These are phyloP conservation scores for Bombus picipes DNA, from an alignment of 1,140 invertebrate genomes.

Conservation along the genomic window DNA sequence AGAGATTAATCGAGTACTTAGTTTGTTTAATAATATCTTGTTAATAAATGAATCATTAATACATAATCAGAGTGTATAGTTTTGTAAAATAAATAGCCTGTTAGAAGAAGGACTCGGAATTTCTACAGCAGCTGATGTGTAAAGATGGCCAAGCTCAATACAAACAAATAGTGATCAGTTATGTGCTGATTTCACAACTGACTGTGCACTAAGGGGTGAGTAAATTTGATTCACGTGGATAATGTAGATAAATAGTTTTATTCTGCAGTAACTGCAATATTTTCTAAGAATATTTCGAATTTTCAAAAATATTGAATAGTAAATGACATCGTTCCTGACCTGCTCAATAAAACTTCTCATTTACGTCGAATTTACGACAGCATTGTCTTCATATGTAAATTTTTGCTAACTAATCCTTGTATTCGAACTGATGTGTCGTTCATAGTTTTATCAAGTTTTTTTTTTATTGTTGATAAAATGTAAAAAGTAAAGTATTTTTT, in stretches of 20 bases:
- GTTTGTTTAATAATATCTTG: not conserved
- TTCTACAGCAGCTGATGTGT: conserved; percentile 75
- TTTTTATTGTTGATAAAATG: not conserved
- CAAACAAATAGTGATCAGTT: conserved; percentile 75
- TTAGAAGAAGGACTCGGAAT: conserved; percentile 26
- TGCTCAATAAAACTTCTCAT: conserved; percentile 70
- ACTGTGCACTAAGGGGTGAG: conserved; percentile 25
- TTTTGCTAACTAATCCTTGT: not conserved
- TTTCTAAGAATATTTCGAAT: not conserved
- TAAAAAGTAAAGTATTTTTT: not conserved
- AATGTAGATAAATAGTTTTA: not conserved
- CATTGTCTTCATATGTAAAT: not conserved
- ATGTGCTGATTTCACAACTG: conserved; percentile 44
- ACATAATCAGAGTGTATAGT: not conserved
- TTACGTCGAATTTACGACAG: conserved; percentile 53
- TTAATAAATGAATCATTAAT: not conserved
- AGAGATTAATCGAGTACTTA: not conserved
- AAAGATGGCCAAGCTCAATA: conserved; percentile 78
- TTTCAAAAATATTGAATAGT: not conserved
- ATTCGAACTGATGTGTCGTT: not conserved
- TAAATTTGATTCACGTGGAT: conserved; percentile 2
- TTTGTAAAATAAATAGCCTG: not conserved
- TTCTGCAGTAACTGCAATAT: not conserved
- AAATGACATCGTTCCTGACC: conserved; percentile 66
- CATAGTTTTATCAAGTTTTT: not conserved